Percentiles rank a stretch among this genome's conserved stretches.
Conservation (phyloP, 1,140 invertebrate genomes). For the Eupristina koningsbergeri region DNA sequence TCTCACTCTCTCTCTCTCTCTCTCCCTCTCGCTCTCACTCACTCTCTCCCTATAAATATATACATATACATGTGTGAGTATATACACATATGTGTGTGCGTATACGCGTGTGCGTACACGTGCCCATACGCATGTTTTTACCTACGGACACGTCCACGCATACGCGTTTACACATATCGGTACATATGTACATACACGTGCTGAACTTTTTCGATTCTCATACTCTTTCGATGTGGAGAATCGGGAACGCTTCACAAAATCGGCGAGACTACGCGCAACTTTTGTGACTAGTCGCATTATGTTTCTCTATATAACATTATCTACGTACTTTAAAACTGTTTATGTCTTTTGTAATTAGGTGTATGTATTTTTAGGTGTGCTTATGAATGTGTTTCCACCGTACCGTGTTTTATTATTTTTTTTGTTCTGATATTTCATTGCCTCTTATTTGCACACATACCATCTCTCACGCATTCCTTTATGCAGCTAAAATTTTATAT, state of each 20-base stretch:
- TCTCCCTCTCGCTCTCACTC: no score
- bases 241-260: constrained; percentile 51
- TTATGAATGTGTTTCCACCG: constrained; percentile 36
- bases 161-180: not conserved
- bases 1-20: constrained; percentile 48
- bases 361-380: constrained; percentile 19
- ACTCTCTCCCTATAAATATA: no score
- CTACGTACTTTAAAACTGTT: constrained; percentile 45
- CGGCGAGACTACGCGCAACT: constrained; percentile 50
- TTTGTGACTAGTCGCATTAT: constrained; percentile 52
- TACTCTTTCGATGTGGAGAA: constrained; percentile 43
- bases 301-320: constrained; percentile 43
- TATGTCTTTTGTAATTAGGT: constrained; percentile 32
- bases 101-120: constrained; percentile 35
- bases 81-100: constrained; percentile 12
- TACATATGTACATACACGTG: constrained; percentile 24
- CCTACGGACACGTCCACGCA: not conserved
- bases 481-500: constrained; percentile 50
- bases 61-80: constrained; percentile 34
- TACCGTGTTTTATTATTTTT: constrained; percentile 44
- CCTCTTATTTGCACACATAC: constrained; percentile 42
- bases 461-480: constrained; percentile 25
- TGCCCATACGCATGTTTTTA: constrained; percentile 29
- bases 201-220: constrained; percentile 39
- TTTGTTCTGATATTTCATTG: constrained; percentile 58